phyloP scores from a whole-genome alignment of 2,797 vertebrate species.

The Poecilia picta region DNA sequence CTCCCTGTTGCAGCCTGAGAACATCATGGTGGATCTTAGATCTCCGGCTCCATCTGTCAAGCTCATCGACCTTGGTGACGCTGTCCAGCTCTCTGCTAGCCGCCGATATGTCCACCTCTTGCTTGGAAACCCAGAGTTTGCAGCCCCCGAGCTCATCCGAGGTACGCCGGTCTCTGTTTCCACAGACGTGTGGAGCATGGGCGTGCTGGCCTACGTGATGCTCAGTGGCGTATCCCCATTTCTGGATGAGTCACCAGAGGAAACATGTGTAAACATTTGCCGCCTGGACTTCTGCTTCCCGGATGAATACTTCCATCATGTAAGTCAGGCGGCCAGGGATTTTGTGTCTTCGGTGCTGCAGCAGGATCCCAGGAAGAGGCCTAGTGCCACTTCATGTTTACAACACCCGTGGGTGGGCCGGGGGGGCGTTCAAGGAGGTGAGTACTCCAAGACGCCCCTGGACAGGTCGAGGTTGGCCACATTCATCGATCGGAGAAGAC shows the following conservation, averaged over 20 bases:
- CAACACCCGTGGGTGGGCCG: constrained; percentile 96
- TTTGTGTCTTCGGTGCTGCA: constrained; percentile 90
- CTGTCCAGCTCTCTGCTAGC: constrained; percentile 92
- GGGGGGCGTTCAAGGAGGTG: constrained; percentile 88
- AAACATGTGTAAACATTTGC: constrained; percentile 97
- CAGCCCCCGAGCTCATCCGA: constrained; percentile 94
- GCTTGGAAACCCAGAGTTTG: constrained; percentile 95
- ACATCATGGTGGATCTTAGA: constrained; percentile 92
- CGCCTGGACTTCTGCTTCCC: constrained; percentile 97
- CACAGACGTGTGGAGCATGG: constrained; percentile 94
- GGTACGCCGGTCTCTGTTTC: constrained; percentile 91
- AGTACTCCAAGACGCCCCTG: constrained; percentile 92
- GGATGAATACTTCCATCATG: constrained; percentile 88
- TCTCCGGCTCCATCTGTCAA: constrained; percentile 90
- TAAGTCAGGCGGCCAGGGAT: constrained; percentile 92
- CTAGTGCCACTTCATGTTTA: constrained; percentile 88
- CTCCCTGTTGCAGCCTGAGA: constrained; percentile 88
- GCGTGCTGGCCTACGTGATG: constrained; percentile 93
- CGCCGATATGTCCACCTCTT: constrained; percentile 93
- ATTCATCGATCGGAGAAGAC: constrained; percentile 92
- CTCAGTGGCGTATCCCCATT: constrained; percentile 97
- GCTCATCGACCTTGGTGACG: constrained; percentile 93
- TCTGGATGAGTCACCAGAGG: constrained; percentile 95
- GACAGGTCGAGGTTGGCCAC: constrained; percentile 91
- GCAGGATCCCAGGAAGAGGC: constrained; percentile 91